Percentiles rank a stretch among this genome's conserved stretches.
phyloP scores from a whole-genome alignment of 2,888 invertebrate species.

The Enchytraeus crypticus region DNA sequence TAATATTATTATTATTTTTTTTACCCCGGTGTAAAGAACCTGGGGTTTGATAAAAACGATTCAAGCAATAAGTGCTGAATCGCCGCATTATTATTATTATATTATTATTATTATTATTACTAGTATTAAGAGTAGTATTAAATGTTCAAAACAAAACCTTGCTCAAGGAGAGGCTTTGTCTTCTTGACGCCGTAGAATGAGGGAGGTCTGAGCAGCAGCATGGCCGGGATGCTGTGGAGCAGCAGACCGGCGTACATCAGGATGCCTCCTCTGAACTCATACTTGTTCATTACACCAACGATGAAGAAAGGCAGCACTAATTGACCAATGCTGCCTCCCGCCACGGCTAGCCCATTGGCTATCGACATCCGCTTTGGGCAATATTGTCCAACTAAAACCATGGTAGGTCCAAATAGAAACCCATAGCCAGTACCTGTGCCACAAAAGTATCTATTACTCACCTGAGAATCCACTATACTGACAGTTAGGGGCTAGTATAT shows the following conservation, averaged over 20 bases:
- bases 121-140: too few relatives aligned
- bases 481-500: too few relatives aligned
- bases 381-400: slow-evolving; percentile 14
- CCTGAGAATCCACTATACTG: too few relatives aligned
- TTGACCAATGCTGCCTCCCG: slow-evolving; percentile 20
- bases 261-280: slow-evolving; percentile 16
- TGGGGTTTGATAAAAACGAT: too few relatives aligned
- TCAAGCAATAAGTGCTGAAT: too few relatives aligned
- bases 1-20: too few relatives aligned
- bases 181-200: slow-evolving; percentile 1
- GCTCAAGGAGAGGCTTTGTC: not conserved
- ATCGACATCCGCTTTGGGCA: slow-evolving; percentile 9
- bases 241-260: slow-evolving; percentile 18
- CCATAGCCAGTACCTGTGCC: slow-evolving; percentile 15
- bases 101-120: too few relatives aligned
- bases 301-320: slow-evolving; percentile 17
- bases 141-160: too few relatives aligned
- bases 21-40: too few relatives aligned
- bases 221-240: slow-evolving; percentile 18
- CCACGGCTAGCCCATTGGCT: slow-evolving; percentile 17
- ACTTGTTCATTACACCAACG: slow-evolving; percentile 4
- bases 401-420: slow-evolving; percentile 10
- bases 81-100: too few relatives aligned
- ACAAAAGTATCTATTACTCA: too few relatives aligned
- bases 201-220: slow-evolving; percentile 20